Conservation (phyloP, 2,888 invertebrate genomes). For the Thera britannica region DNA sequence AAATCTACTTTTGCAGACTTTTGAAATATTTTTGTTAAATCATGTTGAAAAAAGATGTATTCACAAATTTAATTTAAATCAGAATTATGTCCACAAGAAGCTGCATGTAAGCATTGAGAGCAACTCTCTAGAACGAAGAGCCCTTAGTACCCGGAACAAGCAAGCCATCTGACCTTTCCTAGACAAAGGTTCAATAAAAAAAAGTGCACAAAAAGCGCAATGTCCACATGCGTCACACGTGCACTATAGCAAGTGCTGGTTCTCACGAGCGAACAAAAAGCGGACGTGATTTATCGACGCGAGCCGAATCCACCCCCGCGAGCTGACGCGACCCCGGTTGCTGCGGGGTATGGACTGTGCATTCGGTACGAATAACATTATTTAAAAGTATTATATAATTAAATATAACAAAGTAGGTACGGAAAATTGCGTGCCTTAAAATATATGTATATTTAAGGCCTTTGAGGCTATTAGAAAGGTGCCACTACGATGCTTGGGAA, state of each 20-base stretch:
- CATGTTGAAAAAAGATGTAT: too few species aligned
- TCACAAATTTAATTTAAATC: too few species aligned
- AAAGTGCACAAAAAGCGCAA: conserved; percentile 45
- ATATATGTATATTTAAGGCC: too few species aligned
- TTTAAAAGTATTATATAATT: too few species aligned
- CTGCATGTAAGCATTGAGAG: not conserved
- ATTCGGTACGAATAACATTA: conserved; percentile 23
- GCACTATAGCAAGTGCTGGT: conserved; percentile 60
- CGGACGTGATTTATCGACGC: conserved; percentile 68
- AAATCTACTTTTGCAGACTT: too few species aligned
- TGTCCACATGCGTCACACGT: conserved; percentile 50
- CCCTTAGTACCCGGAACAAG: conserved; percentile 34
- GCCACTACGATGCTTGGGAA: too few species aligned
- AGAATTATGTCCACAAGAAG: too few species aligned
- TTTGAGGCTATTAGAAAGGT: too few species aligned
- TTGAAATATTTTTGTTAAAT: too few species aligned
- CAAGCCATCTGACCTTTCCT: conserved; percentile 41
- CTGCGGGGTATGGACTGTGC: conserved; percentile 30
- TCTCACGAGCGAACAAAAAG: conserved; percentile 67
- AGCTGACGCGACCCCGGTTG: conserved; percentile 41
- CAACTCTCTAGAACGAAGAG: not conserved
- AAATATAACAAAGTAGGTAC: too few species aligned
- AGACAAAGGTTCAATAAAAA: conserved; percentile 35
- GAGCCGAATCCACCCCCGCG: conserved; percentile 48
- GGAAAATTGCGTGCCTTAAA: too few species aligned